Evolutionary conservation across 2,797 vertebrate genomes (phyloP).

Genomic region (Chelon auratus): DNA sequence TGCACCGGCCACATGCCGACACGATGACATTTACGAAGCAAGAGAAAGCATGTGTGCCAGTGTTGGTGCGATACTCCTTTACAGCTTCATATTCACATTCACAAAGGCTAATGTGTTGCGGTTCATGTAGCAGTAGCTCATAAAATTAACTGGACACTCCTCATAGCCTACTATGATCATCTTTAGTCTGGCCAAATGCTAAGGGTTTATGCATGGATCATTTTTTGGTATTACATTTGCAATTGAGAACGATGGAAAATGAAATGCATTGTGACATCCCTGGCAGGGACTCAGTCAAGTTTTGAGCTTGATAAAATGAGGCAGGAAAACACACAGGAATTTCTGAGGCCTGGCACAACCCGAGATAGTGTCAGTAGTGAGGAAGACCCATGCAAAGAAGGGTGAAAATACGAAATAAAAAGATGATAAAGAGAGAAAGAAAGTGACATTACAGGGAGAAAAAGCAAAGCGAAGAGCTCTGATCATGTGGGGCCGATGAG

Average conservation of each 20-base stretch:
- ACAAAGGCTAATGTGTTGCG: background rate
- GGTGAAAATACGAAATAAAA: background rate
- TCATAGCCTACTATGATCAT: no score
- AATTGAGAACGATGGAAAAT: no score
- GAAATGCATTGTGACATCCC: background rate
- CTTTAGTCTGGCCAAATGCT: no score
- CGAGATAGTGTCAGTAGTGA: background rate
- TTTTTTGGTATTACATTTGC: no score
- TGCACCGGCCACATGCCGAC: no score
- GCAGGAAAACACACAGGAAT: background rate
- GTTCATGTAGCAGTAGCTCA: no score
- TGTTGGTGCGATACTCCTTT: no score
- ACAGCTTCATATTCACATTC: background rate
- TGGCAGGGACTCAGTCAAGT: background rate
- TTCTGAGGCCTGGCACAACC: background rate
- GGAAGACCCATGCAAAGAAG: background rate
- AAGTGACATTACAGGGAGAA: background rate
- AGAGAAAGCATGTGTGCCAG: no score
- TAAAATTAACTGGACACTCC: no score
- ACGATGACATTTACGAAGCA: no score
- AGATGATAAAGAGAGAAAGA: background rate
- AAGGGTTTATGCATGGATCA: no score
- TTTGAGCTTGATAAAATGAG: background rate
- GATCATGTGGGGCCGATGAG: constrained; percentile 23
- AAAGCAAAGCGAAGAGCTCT: constrained; percentile 9